These are phyloP conservation scores for Andrena flavipes DNA, from an alignment of 2,888 invertebrate genomes.

Conservation along the genomic window DNA sequence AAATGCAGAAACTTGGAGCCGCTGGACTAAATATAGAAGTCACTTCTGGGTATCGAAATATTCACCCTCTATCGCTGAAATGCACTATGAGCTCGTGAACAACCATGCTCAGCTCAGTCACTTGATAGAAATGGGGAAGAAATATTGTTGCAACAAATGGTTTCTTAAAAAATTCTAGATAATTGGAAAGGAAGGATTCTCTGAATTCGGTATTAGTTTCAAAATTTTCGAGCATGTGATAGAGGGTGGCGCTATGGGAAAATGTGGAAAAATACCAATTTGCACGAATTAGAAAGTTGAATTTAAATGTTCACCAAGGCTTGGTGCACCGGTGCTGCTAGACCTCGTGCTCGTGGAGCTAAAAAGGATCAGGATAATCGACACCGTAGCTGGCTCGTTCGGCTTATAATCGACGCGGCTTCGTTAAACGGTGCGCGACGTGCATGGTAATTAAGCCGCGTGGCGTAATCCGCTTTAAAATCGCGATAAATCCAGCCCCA, in stretches of 20 bases:
- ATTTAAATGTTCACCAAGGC: constrained; percentile 55
- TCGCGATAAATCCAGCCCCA: constrained; percentile 65
- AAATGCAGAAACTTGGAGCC: background rate
- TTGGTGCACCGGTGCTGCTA: constrained; percentile 20
- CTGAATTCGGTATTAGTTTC: too few relatives aligned
- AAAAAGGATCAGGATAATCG: constrained; percentile 63
- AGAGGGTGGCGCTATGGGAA: too few relatives aligned
- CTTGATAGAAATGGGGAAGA: background rate
- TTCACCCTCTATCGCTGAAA: background rate
- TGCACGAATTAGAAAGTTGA: constrained; percentile 54
- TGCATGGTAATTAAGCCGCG: constrained; percentile 68
- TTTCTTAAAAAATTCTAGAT: background rate
- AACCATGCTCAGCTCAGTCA: background rate
- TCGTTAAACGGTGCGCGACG: constrained; percentile 68
- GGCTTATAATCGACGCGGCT: constrained; percentile 65
- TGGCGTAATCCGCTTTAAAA: constrained; percentile 67
- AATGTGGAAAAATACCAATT: constrained; percentile 3
- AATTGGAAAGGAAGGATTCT: background rate
- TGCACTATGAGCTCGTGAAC: background rate
- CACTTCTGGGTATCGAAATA: background rate
- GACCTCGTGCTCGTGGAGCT: constrained; percentile 34
- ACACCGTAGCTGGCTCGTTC: constrained; percentile 47
- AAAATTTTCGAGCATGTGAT: constrained; percentile 8
- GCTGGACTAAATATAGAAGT: constrained; percentile 8
- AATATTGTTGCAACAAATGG: background rate